Conservation (phyloP, 2,113 vertebrate genomes). For the Bostrychus sinensis region DNA sequence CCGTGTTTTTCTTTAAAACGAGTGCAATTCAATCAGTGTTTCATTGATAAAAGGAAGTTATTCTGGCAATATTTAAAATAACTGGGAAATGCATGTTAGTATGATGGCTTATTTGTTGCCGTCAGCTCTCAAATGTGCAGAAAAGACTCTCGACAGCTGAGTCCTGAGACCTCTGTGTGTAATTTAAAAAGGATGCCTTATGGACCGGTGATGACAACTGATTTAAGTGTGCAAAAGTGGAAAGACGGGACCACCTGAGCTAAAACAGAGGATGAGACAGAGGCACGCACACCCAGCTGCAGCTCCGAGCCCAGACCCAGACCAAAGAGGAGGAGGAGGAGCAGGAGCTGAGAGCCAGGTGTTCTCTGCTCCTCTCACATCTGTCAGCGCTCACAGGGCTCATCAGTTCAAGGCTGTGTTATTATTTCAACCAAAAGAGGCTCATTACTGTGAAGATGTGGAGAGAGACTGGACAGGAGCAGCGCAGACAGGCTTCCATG, state of each 20-base stretch:
- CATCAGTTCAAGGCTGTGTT: constrained; percentile 28
- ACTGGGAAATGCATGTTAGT: no score
- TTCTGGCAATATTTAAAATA: no score
- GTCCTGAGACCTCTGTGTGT: no score
- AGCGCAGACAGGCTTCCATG: constrained; percentile 45
- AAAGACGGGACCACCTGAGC: constrained; percentile 42
- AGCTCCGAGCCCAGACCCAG: no score
- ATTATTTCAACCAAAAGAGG: constrained; percentile 19
- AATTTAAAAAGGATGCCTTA: constrained; percentile 22
- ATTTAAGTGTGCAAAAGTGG: constrained; percentile 47
- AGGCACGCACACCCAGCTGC: constrained; percentile 34
- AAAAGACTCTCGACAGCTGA: no score
- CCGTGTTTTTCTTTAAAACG: no score
- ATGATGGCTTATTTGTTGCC: no score
- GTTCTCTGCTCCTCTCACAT: constrained; percentile 30
- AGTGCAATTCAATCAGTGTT: no score
- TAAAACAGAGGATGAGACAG: constrained; percentile 28
- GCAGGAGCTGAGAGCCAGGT: constrained; percentile 7
- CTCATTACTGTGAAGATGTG: constrained; percentile 21
- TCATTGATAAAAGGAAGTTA: no score
- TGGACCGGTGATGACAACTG: constrained; percentile 45
- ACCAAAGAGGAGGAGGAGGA: neutral
- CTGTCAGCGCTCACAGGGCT: constrained; percentile 21
- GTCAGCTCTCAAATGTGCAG: neutral
- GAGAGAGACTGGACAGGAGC: constrained; percentile 13